Base-by-base conservation (phyloP, 2,888 invertebrate species). In the Perithous albicinctus region DNA sequence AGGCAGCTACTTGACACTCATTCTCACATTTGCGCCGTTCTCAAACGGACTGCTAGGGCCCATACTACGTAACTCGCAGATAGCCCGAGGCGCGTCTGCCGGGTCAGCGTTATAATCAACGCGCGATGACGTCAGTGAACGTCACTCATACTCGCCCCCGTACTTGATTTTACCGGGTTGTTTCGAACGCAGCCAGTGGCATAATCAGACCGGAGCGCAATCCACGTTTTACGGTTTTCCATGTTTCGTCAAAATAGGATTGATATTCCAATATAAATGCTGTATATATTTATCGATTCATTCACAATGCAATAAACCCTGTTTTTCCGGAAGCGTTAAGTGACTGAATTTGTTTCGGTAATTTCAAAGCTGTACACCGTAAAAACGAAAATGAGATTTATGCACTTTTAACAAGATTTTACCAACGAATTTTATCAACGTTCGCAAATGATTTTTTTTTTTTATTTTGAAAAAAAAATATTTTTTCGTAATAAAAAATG, bases 41-140 rank as follows among this genome's bases (percentile, higher is more conserved):
- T 32, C n/a, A 15, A 26, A 15, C 12, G 29, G n/a, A 56, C 15
- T 56, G n/a, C 56, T n/a, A 56, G 29, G 56, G n/a, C n/a, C 26
- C 26, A 56, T 29, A n/a, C 15, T 32, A 32, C 32, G 56, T 32
- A 56, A 5, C 54, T 54, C 23, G 54, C 5, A n/a, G 2, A 54
- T 5, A 56, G 29, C 56, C 32, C 29, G n/a, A 56, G 56, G 29
- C 51, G 35, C 20, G 51, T n/a, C 67, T 6, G 67, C 23, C 8
- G 51, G 10, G 20, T 4, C 23, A 18, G 35, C 35, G 51, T n/a
- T n/a, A 51, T 2, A 67, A 67, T 67, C 35, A n/a, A 6, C 32
- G 15, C 23, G 18, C 6, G 51, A 67, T 67, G 35, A 67, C 67
- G 51, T 67, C 67, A n/a, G 12, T 35, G 18, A 32, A 18, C 48